Evolutionary conservation across 1,140 invertebrate species (phyloP), one percentile per base, ranked within the genome.

Genomic region (Eurosta solidaginis): DNA sequence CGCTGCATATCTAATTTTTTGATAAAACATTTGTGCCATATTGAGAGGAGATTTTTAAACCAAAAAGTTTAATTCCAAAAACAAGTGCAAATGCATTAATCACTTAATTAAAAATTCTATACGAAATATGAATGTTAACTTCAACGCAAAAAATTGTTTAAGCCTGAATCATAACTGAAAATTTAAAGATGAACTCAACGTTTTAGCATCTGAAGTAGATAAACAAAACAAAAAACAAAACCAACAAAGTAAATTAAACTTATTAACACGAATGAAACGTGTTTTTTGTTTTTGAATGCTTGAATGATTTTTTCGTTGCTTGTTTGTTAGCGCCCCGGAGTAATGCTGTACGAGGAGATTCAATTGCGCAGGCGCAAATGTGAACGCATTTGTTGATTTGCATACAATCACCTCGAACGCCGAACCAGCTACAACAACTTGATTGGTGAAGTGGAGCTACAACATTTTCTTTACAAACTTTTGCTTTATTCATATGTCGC

Each of bases 181-280:
- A 20, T 68, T 68, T 68, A 68, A 33, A 29, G 59, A 68, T 68
- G 59, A 68, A 40, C 25, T 68, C 59, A 68, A n/a, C 29, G 14
- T 40, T 36, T 68, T 68, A n/a, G 29, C 33, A 68, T 68, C 59
- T 12, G 40, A 17, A 33, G 25, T 12, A 20, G 6, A 25, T 17
- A 4, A 36, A 20, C 59, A 68, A 42, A 3, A 54, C 12, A 3
- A 50, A 50, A 20, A 50, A 50, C 47, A 54, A 54, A 7, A 54
- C 10, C 59, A 40, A 68, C 49, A 4, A 3, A 68, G 59, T 20
- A 68, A 68, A 68, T 40, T 29, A 68, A 29, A 33, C 33, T 68
- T 40, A 68, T 68, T 68, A 68, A 68, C 59, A 68, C 59, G 40
- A 68, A 68, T 68, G 59, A 68, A 68, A 68, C 59, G 59, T 68